phyloP scores from a whole-genome alignment of 2,888 invertebrate genomes.

The Calephelis perditalis region DNA sequence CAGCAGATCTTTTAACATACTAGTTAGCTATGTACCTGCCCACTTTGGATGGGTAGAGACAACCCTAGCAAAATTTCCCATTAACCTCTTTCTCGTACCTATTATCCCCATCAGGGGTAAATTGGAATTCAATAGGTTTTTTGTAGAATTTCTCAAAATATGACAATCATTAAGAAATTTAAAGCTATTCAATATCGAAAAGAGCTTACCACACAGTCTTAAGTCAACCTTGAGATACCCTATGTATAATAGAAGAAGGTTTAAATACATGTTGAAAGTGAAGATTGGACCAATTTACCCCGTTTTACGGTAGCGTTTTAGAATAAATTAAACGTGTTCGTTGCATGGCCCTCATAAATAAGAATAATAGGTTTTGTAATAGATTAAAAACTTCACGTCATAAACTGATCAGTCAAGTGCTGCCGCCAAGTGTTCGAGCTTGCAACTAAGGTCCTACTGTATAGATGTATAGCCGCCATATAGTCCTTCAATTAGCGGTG shows the following conservation, averaged over 20 bases:
- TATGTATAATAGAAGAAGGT: not conserved
- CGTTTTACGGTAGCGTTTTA: not conserved
- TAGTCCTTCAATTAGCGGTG: no score
- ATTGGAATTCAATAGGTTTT: conserved; percentile 19
- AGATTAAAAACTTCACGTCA: no score
- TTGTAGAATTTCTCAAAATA: conserved; percentile 19
- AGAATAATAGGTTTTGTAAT: no score
- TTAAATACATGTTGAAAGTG: conserved; percentile 1
- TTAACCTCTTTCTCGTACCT: conserved; percentile 20
- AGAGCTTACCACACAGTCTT: conserved; percentile 15
- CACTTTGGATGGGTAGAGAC: not conserved
- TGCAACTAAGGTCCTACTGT: no score
- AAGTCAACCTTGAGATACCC: not conserved
- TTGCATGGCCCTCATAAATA: no score
- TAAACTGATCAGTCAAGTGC: no score
- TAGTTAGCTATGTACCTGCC: no score
- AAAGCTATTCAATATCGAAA: conserved; percentile 12
- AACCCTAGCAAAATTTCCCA: conserved; percentile 19
- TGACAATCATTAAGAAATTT: conserved; percentile 11
- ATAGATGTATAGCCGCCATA: no score
- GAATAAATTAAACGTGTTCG: no score
- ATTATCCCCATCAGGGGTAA: conserved; percentile 20
- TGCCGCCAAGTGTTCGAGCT: no score
- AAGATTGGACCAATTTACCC: conserved; percentile 9
- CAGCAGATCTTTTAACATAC: no score